These are phyloP conservation scores for Trachelus troglodyta DNA, from an alignment of 2,888 invertebrate genomes.

Conservation along the genomic window DNA sequence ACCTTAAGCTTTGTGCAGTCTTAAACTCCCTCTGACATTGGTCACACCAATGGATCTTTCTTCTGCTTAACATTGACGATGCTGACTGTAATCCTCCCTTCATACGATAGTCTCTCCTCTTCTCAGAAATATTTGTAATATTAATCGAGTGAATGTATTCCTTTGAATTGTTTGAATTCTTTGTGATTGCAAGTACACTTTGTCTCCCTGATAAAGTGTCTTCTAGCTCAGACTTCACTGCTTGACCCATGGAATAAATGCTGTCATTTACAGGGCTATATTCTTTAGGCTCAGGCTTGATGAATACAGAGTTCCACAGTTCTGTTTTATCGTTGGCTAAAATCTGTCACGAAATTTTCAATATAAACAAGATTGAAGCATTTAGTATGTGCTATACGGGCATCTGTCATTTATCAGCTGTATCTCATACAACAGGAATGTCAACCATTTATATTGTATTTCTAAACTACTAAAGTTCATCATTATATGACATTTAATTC, in stretches of 20 bases:
- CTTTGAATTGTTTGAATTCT: not conserved
- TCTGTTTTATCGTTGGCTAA: not conserved
- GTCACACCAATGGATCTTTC: constrained; percentile 4
- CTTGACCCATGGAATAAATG: not conserved
- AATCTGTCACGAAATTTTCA: not conserved
- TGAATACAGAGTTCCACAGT: not conserved
- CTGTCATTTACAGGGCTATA: not conserved
- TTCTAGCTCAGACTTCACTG: not conserved
- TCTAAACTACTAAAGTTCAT: not conserved
- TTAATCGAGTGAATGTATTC: not conserved
- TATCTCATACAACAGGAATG: not conserved
- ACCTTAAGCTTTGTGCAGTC: not conserved
- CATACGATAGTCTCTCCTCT: not conserved
- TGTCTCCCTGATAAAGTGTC: not conserved
- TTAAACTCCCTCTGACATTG: constrained; percentile 8
- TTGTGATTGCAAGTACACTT: not conserved
- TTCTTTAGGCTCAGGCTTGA: not conserved
- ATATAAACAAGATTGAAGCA: not conserved
- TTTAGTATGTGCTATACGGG: not conserved
- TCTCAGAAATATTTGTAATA: not conserved
- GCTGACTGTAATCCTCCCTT: not conserved
- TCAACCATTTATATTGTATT: not conserved
- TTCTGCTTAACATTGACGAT: not conserved
- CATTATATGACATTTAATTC: too few species aligned
- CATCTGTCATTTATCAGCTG: not conserved